Evolutionary conservation across 2,797 vertebrate genomes (phyloP), one percentile per base, ranked within the genome.

Genomic region (Esox masquinongy): DNA sequence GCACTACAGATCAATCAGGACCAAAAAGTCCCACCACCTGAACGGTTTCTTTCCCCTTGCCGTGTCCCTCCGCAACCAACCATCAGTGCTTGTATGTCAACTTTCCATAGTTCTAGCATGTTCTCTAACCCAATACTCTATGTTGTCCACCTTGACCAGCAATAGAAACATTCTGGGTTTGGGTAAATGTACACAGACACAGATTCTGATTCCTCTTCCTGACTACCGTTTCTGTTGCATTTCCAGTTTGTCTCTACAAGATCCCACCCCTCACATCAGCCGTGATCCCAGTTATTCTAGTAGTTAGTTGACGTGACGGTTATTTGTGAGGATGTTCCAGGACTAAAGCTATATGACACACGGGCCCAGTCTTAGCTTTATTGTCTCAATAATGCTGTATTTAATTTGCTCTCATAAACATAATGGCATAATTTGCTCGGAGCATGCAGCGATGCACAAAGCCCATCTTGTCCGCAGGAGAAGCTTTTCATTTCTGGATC

Each of bases 341-440:
- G 16, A n/a, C 24, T 79, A 71, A 12, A 68, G 64, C 72, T 76
- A 75, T 77, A 78, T 56, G 78, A 79, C 77, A 73, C 79, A 72
- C 3, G 74, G 83, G 84, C 75, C 29, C 47, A 6, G 47, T 29
- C 29, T 56, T 11, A 22, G 80, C 77, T 81, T 86, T 82, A 85
- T 84, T 80, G 82, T 84, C 85, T 87, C 79, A 79, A 80, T 82
- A 90, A 80, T 86, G 77, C 81, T 72, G 70, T 78, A 87, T 89
- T 91, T 89, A 89, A 91, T 92, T 91, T 87, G 82, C 87, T 86
- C 87, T 81, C 86, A 88, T 88, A 88, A 90, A 89, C 88, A 89
- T 88, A 88, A 89, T 84, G 78, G 84, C 82, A 82, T 88, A 89
- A 91, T 91, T 87, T 85, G 85, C 90, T 91, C 85, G 77, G 88